Evolutionary conservation across 2,113 vertebrate species (phyloP), one percentile per base, ranked within the genome.

Genomic region (Crocuta crocuta): DNA sequence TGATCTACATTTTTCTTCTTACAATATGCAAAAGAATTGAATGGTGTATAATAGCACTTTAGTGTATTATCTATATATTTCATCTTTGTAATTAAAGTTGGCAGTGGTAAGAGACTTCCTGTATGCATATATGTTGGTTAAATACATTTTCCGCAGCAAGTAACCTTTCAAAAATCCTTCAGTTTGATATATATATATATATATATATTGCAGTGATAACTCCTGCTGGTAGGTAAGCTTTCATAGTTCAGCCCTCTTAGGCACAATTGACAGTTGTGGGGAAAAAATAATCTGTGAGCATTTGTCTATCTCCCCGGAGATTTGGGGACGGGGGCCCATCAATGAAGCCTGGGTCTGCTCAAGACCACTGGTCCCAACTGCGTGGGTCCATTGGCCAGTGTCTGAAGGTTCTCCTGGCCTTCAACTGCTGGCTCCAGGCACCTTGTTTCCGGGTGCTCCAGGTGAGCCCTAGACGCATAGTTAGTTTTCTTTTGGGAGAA

Each of bases 71-170:
- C 63, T 86, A 68, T 78, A 55, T 94, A 90, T 97, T 94, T 97
- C 39, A 78, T 92, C 43, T 74, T 81, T 88, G 39, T 78, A 89
- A 95, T 97, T 97, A 96, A 95, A 95, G 28, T 68, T 78, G 71
- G 31, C 28, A 94, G 61, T 84, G 17, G n/a, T 92, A 94, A 97
- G 95, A 96, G 70, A 85, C 91, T 95, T 94, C 45, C 70, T 85
- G 4, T 66, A 90, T 71, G 50, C 10, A 58, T 80, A 80, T 55
- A 92, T 33, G 43, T 90, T 95, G n/a, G 21, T 68, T 97, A 84
- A 93, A 45, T 93, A 84, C 23, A 48, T 96, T 78, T 91, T 89
- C 92, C 55, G 89, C 10, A 95, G 86, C 58, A 90, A 79, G 76
- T 24, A 96, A 28, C 58, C 68, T 93, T 98, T 94, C 35, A 91